These are phyloP conservation scores for Phycodurus eques DNA, from an alignment of 2,113 vertebrate species.

Conservation along the genomic window DNA sequence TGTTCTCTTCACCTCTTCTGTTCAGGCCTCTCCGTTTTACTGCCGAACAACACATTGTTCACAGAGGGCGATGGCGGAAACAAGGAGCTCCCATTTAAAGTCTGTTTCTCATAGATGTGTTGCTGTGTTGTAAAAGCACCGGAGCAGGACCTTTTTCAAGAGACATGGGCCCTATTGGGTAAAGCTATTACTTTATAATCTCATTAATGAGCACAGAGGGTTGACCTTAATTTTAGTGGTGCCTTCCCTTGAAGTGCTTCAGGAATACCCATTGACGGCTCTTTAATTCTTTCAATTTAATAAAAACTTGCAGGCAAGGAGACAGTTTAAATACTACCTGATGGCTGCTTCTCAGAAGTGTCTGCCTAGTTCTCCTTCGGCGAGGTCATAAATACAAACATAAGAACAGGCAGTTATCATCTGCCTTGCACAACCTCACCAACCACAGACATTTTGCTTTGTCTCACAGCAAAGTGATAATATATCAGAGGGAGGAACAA, in stretches of 20 bases:
- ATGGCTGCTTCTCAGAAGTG: not conserved
- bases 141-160: not conserved
- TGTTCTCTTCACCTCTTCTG: not conserved
- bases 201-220: conserved; percentile 34
- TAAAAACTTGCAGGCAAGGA: too few species aligned
- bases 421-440: not conserved
- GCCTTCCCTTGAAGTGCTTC: conserved; percentile 12
- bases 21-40: conserved; percentile 36
- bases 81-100: conserved; percentile 36
- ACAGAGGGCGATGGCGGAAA: conserved; percentile 12
- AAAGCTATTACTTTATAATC: conserved; percentile 7
- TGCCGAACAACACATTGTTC: conserved; percentile 49
- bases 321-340: not conserved
- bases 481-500: too few species aligned
- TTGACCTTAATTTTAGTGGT: not conserved
- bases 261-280: conserved; percentile 12
- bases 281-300: not conserved
- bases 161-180: conserved; percentile 4
- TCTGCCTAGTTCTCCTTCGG: not conserved
- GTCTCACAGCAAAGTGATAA: not conserved
- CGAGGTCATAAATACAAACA: not conserved
- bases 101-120: conserved; percentile 40
- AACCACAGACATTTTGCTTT: not conserved
- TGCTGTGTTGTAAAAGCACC: conserved; percentile 47
- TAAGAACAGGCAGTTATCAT: not conserved